Percentiles rank a stretch among this genome's conserved stretches.
Evolutionary conservation across 2,113 vertebrate genomes (phyloP).

Genomic region (Octodon degus): DNA sequence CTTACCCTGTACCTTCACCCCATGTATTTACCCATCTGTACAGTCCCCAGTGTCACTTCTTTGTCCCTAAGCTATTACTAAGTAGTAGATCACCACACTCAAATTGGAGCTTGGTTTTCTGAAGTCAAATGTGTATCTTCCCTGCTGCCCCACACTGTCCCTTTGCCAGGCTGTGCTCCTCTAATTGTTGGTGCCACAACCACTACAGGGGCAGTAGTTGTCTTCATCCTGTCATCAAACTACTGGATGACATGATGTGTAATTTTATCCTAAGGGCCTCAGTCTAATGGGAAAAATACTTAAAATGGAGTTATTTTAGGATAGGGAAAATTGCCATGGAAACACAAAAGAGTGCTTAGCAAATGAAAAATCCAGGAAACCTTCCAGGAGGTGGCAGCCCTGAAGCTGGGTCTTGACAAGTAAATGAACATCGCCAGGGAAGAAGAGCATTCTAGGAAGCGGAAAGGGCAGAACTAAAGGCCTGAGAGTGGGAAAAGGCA

Average conservation of each 20-base stretch:
- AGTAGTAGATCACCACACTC: background rate
- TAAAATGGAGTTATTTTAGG: constrained; percentile 5
- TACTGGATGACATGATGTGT: background rate
- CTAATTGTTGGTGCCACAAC: background rate
- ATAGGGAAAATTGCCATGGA: constrained; percentile 21
- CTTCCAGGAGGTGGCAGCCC: constrained; percentile 55
- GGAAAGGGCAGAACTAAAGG: background rate
- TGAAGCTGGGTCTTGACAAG: constrained; percentile 1
- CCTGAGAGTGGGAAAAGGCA: background rate
- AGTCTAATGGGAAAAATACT: background rate
- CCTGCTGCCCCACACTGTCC: background rate
- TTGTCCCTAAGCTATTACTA: background rate
- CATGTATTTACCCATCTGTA: background rate
- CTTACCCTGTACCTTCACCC: background rate
- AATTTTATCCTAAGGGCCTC: constrained; percentile 2
- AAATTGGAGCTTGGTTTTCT: constrained; percentile 12
- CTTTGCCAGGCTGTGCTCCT: background rate
- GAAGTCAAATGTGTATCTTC: background rate
- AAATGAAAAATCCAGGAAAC: constrained; percentile 19
- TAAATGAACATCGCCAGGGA: background rate
- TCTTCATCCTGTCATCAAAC: constrained; percentile 36
- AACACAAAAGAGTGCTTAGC: constrained; percentile 23
- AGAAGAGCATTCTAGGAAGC: constrained; percentile 10
- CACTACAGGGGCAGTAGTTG: background rate
- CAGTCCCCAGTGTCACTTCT: background rate